phyloP scores from a whole-genome alignment of 2,888 invertebrate species.

The Leucophenga montana region DNA sequence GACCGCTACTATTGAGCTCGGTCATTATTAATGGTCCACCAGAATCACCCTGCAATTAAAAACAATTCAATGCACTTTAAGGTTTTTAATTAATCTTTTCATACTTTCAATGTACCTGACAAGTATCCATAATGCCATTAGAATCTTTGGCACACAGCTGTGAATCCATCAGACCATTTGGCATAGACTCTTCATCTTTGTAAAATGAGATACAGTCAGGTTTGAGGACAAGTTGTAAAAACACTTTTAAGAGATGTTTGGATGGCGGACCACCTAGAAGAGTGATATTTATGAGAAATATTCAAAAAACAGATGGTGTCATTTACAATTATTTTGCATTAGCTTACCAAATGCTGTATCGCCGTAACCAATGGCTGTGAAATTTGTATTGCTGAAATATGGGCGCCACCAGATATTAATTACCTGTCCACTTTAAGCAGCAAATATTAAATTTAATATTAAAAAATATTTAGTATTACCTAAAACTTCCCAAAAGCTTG shows the following conservation, averaged over 20 bases:
- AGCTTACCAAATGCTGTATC: constrained; percentile 63
- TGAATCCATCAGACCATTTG: constrained; percentile 35
- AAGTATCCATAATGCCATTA: constrained; percentile 19
- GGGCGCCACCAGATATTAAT: constrained; percentile 74
- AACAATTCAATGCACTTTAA: too few species aligned
- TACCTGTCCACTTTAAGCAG: constrained; percentile 67
- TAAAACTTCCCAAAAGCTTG: background rate
- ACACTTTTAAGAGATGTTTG: constrained; percentile 38
- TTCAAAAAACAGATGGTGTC: too few species aligned
- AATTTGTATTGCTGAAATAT: constrained; percentile 62
- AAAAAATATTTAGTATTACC: constrained; percentile 3
- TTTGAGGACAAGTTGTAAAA: constrained; percentile 31
- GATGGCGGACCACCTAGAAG: constrained; percentile 41
- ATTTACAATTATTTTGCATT: background rate
- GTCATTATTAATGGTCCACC: constrained; percentile 20
- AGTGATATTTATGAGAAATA: background rate
- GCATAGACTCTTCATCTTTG: constrained; percentile 21
- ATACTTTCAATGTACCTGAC: constrained; percentile 4
- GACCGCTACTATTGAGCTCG: constrained; percentile 15
- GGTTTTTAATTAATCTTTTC: background rate
- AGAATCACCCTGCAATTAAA: background rate
- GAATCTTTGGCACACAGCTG: constrained; percentile 43
- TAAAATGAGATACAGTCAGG: constrained; percentile 30
- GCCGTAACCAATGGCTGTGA: constrained; percentile 77
- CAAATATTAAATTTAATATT: too few species aligned